Evolutionary conservation across 1,140 invertebrate species (phyloP), one percentile per base, ranked within the genome.

Genomic region (Musca domestica): DNA sequence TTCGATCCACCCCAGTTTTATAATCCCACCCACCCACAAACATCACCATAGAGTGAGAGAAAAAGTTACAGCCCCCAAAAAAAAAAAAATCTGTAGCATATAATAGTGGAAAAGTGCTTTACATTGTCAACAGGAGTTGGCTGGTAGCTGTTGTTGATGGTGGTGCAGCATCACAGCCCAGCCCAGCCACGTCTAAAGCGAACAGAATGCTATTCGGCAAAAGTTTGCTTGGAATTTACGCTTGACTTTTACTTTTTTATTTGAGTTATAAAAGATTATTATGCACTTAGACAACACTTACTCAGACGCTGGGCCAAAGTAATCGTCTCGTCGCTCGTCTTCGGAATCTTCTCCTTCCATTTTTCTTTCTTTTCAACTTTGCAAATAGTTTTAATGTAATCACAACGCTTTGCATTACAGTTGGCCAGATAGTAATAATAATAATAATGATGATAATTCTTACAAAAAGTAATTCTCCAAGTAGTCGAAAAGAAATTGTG

Each of bases 231-330:
- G 30, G 27, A 61, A 61, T 61, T 61, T 23, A 61, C 56, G 56
- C 56, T 61, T 61, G 56, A 61, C 56, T 61, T 61, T 61, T n/a
- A 61, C 27, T 61, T 61, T 41, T 61, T 61, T 61, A 61, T 61
- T 61, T 61, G 56, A 61, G 30, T 61, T 61, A 17, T 61, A 61
- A 41, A 61, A 61, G 56, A 61, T 61, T 61, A 61, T 61, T 61
- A 61, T 61, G 56, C 17, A 61, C 19, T 61, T 41, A 41, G 34
- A 41, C n/a, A 61, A 61, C 56, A 23, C 14, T 54, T 22, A 22
- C 6, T 54, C 20, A 10, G 22, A 23, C 12, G 20, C 20, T 54
- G 5, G 9, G 19, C 19, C 20, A n/a, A n/a, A 14, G 2, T 25
- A 54, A 1, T 9, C 52, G 14, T 4, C 20, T 12, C 52, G 12